Conservation (phyloP, 2,888 invertebrate genomes). For the Agrochola circellaris region DNA sequence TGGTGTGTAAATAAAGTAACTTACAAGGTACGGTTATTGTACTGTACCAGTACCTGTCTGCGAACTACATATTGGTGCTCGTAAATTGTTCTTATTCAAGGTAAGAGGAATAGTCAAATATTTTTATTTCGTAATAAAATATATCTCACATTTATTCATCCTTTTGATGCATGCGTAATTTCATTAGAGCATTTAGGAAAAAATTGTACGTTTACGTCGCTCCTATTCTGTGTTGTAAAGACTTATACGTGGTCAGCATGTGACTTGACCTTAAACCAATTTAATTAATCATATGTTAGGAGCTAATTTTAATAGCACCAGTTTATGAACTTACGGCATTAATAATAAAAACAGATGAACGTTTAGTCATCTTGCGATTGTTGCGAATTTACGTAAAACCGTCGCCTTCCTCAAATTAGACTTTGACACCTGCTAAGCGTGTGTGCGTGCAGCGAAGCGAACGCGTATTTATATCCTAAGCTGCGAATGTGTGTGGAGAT, state of each 20-base stretch:
- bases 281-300: slow-evolving; percentile 11
- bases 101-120: slow-evolving; percentile 50
- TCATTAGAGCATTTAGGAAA: slow-evolving; percentile 17
- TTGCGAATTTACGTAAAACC: slow-evolving; percentile 70
- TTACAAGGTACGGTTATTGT: slow-evolving; percentile 73
- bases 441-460: slow-evolving; percentile 77
- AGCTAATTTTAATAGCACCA: neutral
- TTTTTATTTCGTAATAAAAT: slow-evolving; percentile 1
- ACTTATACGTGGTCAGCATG: slow-evolving; percentile 67
- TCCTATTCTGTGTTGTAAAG: neutral
- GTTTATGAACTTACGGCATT: neutral
- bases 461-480: slow-evolving; percentile 75
- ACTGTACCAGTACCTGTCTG: slow-evolving; percentile 67
- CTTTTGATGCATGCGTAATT: slow-evolving; percentile 1
- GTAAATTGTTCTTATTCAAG: slow-evolving; percentile 50
- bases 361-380: slow-evolving; percentile 47
- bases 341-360: slow-evolving; percentile 4
- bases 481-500: slow-evolving; percentile 74
- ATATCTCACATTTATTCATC: neutral
- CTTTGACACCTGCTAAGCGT: slow-evolving; percentile 84
- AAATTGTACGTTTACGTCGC: slow-evolving; percentile 9
- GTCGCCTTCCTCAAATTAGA: slow-evolving; percentile 80
- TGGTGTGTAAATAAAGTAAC: slow-evolving; percentile 70
- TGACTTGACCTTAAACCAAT: slow-evolving; percentile 57
- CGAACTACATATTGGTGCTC: slow-evolving; percentile 58